Evolutionary conservation across 2,888 invertebrate genomes (phyloP), one percentile per base, ranked within the genome.

Genomic region (Yponomeuta evonymella): DNA sequence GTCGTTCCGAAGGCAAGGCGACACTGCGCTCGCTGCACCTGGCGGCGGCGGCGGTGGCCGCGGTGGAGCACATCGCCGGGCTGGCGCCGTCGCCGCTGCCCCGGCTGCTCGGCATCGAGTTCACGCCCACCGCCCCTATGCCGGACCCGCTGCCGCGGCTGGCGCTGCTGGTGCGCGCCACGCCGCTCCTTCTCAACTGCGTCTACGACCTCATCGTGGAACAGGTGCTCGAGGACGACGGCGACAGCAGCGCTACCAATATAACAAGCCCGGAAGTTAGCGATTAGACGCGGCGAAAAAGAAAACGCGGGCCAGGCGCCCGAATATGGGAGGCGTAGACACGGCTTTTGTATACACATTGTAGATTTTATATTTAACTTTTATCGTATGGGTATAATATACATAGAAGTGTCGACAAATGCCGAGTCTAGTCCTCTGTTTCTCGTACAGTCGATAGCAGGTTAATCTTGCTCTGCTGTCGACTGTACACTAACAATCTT

Each of bases 11-110:
- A 48, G 68, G 43, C 48, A 69, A 67, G 63, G 66, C 10, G 9
- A 65, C 72, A 8, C 64, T 81, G 23, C 75, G 80, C n/a, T 80
- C 80, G 15, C 58, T 85, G 64, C 84, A 85, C 72, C 67, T 88
- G 48, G 78, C 78, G n/a, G 87, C 84, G 8, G 86, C 81, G 36
- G 78, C 80, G 0, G 83, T 86, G 70, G 73, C 75, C 0, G 83
- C 83, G 2, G 71, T 77, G 3, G 73, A 74, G 15, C 73, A 71
- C 6, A 73, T 74, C 70, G 33, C 78, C 64, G 51, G 70, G 15
- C 12, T 51, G 62, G 48, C 48, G 70, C 71, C 62, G 5, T 33
- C 43, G 67, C 29, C 36, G 67, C 2, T 23, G 67, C 9, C 12
- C 2, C 36, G 33, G 2, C 67, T 29, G 6, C 29, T 64, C 6